phyloP scores from a whole-genome alignment of 2,797 vertebrate genomes.

The Trematocara caparti region DNA sequence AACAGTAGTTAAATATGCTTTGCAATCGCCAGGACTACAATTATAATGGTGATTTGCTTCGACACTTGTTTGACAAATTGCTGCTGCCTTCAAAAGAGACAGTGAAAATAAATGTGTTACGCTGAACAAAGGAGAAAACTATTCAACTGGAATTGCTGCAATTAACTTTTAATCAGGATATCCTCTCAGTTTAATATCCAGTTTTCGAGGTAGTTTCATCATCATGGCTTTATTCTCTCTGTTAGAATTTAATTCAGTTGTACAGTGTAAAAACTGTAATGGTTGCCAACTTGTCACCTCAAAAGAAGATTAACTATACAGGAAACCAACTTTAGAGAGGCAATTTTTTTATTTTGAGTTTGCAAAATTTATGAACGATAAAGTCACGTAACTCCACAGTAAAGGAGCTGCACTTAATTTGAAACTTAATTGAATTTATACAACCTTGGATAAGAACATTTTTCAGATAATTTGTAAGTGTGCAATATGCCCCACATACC shows the following conservation, averaged over 20 bases:
- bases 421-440: background rate
- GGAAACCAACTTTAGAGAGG: background rate
- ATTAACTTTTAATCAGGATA: background rate
- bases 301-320: background rate
- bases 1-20: background rate
- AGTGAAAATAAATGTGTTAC: background rate
- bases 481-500: background rate
- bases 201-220: background rate
- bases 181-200: background rate
- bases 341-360: background rate
- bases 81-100: background rate
- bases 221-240: background rate
- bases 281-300: background rate
- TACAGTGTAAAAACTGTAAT: background rate
- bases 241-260: background rate
- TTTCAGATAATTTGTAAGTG: background rate
- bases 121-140: background rate
- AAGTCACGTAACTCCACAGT: background rate
- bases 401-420: background rate
- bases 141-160: background rate
- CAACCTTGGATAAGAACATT: rapidly evolving
- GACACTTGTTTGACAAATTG: background rate
- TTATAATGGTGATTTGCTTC: background rate
- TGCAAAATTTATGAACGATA: background rate
- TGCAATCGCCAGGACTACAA: background rate